Conservation (phyloP, 2,888 invertebrate species). For the Netelia virgata region DNA sequence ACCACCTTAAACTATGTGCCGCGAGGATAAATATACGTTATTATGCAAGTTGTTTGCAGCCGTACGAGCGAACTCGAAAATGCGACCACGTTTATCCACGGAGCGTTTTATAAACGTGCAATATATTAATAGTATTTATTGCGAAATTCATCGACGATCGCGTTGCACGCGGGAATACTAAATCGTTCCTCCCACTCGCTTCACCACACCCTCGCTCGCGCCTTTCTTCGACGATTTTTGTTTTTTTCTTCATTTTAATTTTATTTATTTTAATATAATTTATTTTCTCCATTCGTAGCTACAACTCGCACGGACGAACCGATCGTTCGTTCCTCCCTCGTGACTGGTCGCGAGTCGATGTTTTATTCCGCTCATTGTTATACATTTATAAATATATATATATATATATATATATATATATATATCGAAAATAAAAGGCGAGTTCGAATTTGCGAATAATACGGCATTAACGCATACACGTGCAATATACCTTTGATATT, state of each 20-base stretch:
- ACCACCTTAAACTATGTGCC: conserved; percentile 22
- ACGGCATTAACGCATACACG: too few relatives aligned
- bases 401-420: too few relatives aligned
- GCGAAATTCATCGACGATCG: conserved; percentile 58
- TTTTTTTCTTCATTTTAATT: background rate
- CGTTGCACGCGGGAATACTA: conserved; percentile 29
- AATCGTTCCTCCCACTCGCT: conserved; percentile 55
- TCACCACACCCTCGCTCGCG: conserved; percentile 35
- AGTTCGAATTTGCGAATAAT: too few relatives aligned
- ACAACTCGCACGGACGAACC: too few relatives aligned
- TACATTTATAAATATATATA: too few relatives aligned
- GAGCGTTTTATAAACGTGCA: background rate
- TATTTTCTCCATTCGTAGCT: too few relatives aligned
- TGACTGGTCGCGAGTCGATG: too few relatives aligned
- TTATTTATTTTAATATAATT: too few relatives aligned
- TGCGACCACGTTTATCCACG: conserved; percentile 26
- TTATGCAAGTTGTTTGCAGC: conserved; percentile 80
- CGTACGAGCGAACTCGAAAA: conserved; percentile 43
- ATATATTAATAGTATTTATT: conserved; percentile 61
- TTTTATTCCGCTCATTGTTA: too few relatives aligned
- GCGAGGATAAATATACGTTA: conserved; percentile 76
- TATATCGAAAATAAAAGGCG: too few relatives aligned
- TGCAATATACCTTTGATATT: too few relatives aligned
- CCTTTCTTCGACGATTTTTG: background rate
- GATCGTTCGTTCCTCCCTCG: too few relatives aligned